phyloP scores from a whole-genome alignment of 2,888 invertebrate species.

The Platycheirus albimanus region DNA sequence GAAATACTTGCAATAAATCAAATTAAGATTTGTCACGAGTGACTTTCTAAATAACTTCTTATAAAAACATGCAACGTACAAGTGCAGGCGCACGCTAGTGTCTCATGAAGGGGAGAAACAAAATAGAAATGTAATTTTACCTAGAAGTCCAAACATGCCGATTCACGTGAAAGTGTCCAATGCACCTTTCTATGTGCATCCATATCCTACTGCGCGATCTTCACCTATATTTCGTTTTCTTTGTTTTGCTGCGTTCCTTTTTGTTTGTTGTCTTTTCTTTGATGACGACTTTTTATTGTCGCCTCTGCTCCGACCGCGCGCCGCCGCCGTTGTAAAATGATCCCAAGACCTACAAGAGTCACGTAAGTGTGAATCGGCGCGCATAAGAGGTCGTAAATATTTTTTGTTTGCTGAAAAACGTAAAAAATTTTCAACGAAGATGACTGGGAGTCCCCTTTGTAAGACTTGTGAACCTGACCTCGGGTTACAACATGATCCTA shows the following conservation, averaged over 20 bases:
- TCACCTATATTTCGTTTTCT: conserved; percentile 36
- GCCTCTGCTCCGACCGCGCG: too few species aligned
- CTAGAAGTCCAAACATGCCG: conserved; percentile 39
- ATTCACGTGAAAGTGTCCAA: conserved; percentile 55
- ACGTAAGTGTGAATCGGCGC: too few species aligned
- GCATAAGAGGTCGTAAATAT: too few species aligned
- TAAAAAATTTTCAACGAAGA: too few species aligned
- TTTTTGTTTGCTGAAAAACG: too few species aligned
- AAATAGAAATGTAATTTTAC: conserved; percentile 53
- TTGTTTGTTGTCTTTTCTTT: neutral
- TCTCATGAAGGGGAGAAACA: conserved; percentile 52
- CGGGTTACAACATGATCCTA: too few species aligned
- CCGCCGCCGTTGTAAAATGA: too few species aligned
- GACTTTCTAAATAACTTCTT: conserved; percentile 64
- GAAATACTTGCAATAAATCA: conserved; percentile 39
- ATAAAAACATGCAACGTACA: conserved; percentile 22
- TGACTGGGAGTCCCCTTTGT: too few species aligned
- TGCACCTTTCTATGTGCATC: conserved; percentile 10
- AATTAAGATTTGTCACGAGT: conserved; percentile 36
- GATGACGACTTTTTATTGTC: too few species aligned
- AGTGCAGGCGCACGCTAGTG: conserved; percentile 28
- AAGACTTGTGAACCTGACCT: too few species aligned
- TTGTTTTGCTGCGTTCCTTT: conserved; percentile 20
- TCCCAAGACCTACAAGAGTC: too few species aligned
- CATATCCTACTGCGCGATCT: conserved; percentile 45